Base-by-base conservation (phyloP, 2,797 vertebrate species). In the Xyrichtys novacula region DNA sequence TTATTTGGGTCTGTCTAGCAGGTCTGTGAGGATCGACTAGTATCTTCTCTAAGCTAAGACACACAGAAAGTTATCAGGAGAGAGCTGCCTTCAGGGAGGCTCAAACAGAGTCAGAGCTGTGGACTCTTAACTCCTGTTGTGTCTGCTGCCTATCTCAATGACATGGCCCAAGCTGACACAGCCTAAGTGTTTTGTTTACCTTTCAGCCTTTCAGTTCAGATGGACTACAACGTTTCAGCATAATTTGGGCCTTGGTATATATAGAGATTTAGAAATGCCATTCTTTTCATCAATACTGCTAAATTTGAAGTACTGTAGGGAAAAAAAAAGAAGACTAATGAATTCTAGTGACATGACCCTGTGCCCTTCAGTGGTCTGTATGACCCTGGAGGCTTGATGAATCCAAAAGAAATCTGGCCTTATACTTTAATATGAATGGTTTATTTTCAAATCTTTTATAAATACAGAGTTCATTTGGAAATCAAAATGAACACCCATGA, bases 391-490 rank as follows among this genome's bases (percentile, higher is more conserved):
- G 17, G 9, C 16, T 43, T 55, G n/a, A 25, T 25, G 36, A 20
- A 52, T 66, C 7, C 20, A 26, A 1, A 17, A 68, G n/a, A 50
- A 67, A 61, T 52, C 4, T 0, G 2, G 2, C 31, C 4, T 74
- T 34, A 31, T 32, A 57, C 22, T 4, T 60, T 26, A 4, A n/a
- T 5, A 40, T n/a, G 34, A 28, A 10, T 34, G 16, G 11, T 58
- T 50, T n/a, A 16, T 43, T 34, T 29, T 42, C 39, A 10, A 6
- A 22, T 55, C 7, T 16, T 29, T 55, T 28, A 43, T 17, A 25
- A 55, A 57, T 49, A 26, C 1, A 15, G 25, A 43, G 32, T 44
- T 48, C 47, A 62, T 26, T 46, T 52, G n/a, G 55, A 65, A 59
- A 31, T 19, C 32, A 16, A 23, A 47, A 16, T 34, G 44, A 54